These are phyloP conservation scores for Caenorhabditis sulstoni DNA, from an alignment of 2,888 invertebrate species.

Conservation along the genomic window DNA sequence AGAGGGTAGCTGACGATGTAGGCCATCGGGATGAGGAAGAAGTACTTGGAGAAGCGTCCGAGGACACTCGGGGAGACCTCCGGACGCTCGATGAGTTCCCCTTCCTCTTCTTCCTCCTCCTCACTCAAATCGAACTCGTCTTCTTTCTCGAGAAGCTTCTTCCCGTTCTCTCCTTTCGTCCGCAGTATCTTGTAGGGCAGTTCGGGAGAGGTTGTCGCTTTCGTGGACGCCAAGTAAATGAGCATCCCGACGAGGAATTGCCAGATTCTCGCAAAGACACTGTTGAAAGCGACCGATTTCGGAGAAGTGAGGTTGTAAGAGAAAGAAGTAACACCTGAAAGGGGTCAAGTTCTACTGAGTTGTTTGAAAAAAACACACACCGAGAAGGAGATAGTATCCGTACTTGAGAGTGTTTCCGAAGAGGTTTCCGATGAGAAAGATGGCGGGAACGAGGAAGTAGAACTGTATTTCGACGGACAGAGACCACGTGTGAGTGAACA, in stretches of 20 bases:
- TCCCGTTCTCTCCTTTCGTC: background rate
- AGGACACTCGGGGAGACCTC: background rate
- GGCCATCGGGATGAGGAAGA: slow-evolving; percentile 22
- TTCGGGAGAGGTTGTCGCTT: background rate
- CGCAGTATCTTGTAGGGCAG: background rate
- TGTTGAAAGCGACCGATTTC: slow-evolving; percentile 36
- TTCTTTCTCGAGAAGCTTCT: slow-evolving; percentile 7
- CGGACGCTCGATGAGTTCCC: background rate
- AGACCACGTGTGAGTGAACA: slow-evolving; percentile 69
- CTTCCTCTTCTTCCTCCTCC: slow-evolving; percentile 9
- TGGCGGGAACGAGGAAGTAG: slow-evolving; percentile 60
- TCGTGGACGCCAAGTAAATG: slow-evolving; percentile 6
- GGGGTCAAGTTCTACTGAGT: background rate
- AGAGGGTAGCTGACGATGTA: slow-evolving; percentile 27
- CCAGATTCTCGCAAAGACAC: slow-evolving; percentile 59
- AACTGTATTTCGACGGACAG: slow-evolving; percentile 67
- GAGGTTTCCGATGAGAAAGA: slow-evolving; percentile 37
- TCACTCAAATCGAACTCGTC: slow-evolving; percentile 3
- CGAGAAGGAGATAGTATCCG: slow-evolving; percentile 18
- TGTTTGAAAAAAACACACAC: background rate
- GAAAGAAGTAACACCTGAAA: slow-evolving; percentile 8
- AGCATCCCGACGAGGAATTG: slow-evolving; percentile 56
- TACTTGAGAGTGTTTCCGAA: slow-evolving; percentile 1
- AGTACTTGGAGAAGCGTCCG: slow-evolving; percentile 32
- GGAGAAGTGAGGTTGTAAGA: background rate